Conservation (phyloP, 2,797 vertebrate genomes). For the Pelochelys cantorii region DNA sequence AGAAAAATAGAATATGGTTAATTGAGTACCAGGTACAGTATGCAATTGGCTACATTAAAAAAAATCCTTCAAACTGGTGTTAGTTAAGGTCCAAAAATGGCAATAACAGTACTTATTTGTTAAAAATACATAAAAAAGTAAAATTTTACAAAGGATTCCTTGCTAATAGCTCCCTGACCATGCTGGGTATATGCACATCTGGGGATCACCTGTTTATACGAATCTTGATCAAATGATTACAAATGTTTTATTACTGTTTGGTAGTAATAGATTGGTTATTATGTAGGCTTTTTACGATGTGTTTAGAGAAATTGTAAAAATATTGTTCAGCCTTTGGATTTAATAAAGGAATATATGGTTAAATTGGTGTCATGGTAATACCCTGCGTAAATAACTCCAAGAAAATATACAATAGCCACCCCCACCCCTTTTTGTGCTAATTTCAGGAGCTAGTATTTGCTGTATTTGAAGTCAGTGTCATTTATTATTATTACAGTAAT, state of each 20-base stretch:
- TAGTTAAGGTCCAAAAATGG: background rate
- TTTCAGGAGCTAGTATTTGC: background rate
- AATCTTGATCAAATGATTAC: background rate
- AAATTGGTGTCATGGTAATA: background rate
- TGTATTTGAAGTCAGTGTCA: background rate
- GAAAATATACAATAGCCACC: background rate
- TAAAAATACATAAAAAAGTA: background rate
- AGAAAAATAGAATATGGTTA: background rate
- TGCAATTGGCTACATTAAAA: background rate
- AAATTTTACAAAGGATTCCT: background rate
- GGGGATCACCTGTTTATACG: background rate
- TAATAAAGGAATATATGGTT: background rate
- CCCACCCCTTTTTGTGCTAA: background rate
- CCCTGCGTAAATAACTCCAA: background rate
- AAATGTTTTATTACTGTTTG: background rate
- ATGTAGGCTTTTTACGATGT: background rate
- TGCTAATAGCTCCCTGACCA: background rate
- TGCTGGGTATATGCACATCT: background rate
- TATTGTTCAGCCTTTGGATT: background rate
- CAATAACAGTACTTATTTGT: background rate
- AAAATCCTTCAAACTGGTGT: background rate
- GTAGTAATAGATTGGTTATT: background rate
- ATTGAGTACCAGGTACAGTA: background rate
- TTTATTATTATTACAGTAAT: background rate
- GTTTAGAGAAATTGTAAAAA: background rate